Evolutionary conservation across 2,888 invertebrate genomes (phyloP), one percentile per base, ranked within the genome.

Genomic region (Hypomecis punctinalis): DNA sequence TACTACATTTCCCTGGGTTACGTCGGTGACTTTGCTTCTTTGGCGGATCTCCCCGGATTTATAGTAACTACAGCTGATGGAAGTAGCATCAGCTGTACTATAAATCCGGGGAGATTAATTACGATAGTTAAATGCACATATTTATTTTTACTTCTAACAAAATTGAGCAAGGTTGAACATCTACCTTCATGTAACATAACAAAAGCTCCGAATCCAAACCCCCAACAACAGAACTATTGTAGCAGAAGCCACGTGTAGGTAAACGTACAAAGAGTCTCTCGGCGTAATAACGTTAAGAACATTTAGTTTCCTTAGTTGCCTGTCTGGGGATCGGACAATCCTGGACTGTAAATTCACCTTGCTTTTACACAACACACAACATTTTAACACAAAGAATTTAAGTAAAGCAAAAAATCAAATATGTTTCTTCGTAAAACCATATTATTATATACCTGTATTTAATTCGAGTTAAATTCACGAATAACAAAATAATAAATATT

Each of bases 241-340:
- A 40, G 8, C 0, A 6, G 39, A 52, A 46, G 35, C 37, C 13
- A 47, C 47, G 42, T 42, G 61, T 49, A 49, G 36, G 13, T 6
- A 35, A 59, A 68, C 63, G 70, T 76, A 68, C 66, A 72, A 70
- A 77, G 70, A 70, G 76, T 67, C 33, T 52, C 60, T 70, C 63
- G 49, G 52, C 35, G 73, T 80, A 81, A 82, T 76, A 66, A 73
- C 70, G 76, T 80, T 81, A 79, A 73, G 73, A 76, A 69, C 76
- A 70, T 76, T 79, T 77, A 80, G 76, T 76, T 80, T 67, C 68
- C 61, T 75, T 70, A 77, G 73, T 75, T 73, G 71, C 70, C 66
- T 46, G 63, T 69, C 64, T 67, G 62, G 64, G 64, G 69, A 67
- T 71, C 72, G 65, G 72, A 71, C 70, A 71, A 72, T 68, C 63